These are phyloP conservation scores for Hippocampus kuda DNA, from an alignment of 2,797 vertebrate genomes.

Conservation along the genomic window DNA sequence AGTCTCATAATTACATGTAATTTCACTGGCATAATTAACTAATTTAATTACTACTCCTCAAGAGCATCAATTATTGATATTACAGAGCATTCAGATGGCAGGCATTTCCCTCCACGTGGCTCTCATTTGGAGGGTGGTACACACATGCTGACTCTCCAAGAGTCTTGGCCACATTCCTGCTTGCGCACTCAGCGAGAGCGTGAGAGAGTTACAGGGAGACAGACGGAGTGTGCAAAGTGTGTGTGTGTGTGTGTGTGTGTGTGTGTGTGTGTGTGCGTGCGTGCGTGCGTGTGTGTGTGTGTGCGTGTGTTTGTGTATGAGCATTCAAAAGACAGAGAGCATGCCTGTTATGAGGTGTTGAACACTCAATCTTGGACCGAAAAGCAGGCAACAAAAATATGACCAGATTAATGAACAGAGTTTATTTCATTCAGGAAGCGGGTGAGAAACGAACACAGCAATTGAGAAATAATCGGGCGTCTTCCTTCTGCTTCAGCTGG, in stretches of 20 bases:
- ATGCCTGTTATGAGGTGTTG: background rate
- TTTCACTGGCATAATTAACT: conserved; percentile 99
- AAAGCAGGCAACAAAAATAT: background rate
- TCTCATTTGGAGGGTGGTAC: conserved; percentile 95
- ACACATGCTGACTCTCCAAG: conserved; percentile 78
- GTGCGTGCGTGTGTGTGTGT: conserved; percentile 11
- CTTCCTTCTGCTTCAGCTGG: background rate
- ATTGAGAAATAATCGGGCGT: background rate
- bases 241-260: conserved; percentile 10
- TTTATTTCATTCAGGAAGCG: background rate
- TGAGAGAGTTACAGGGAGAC: conserved; percentile 27
- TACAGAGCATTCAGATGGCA: conserved; percentile 98
- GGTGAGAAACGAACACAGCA: background rate
- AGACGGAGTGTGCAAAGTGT: conserved; percentile 1
- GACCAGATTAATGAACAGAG: background rate
- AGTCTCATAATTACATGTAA: conserved; percentile 99
- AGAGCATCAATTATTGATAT: conserved; percentile 99
- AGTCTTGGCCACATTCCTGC: conserved; percentile 79
- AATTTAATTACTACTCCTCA: conserved; percentile 99
- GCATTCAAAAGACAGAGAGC: conserved; percentile 11
- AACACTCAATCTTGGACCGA: background rate
- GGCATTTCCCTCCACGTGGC: conserved; percentile 87
- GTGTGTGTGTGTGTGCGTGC: background rate
- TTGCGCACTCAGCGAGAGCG: conserved; percentile 33
- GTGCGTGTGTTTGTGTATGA: conserved; percentile 15